A percentile compares a stretch with the other conserved stretches of the same genome.
These are phyloP conservation scores for Podotricha telesiphe DNA, from an alignment of 2,888 invertebrate genomes.

Conservation along the genomic window DNA sequence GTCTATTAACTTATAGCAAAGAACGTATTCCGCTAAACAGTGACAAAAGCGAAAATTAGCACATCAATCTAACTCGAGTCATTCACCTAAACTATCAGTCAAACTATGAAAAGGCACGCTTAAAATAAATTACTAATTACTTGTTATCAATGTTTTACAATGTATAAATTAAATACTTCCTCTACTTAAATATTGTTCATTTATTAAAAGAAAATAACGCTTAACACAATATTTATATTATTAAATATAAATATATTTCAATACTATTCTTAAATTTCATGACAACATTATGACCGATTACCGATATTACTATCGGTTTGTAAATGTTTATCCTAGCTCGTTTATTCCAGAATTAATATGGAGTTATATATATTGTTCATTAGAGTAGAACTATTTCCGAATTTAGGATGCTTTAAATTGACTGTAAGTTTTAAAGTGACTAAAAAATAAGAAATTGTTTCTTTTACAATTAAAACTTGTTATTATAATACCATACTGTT, in stretches of 20 bases:
- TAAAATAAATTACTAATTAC: constrained; percentile 4
- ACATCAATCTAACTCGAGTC: constrained; percentile 68
- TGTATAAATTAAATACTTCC: not conserved
- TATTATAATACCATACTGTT: constrained; percentile 1
- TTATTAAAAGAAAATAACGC: too few relatives aligned
- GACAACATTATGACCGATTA: not conserved
- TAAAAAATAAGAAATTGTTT: too few relatives aligned
- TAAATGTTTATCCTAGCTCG: not conserved
- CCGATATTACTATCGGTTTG: not conserved
- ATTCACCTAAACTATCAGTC: constrained; percentile 58
- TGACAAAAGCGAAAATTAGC: constrained; percentile 72
- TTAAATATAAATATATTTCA: too few relatives aligned
- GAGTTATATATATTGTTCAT: not conserved
- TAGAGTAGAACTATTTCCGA: not conserved
- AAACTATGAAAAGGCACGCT: constrained; percentile 4
- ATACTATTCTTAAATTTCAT: not conserved
- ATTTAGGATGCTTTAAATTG: not conserved
- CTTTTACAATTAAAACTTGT: not conserved
- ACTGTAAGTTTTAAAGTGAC: too few relatives aligned
- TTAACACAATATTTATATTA: too few relatives aligned
- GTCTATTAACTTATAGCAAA: constrained; percentile 56
- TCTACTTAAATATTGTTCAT: not conserved
- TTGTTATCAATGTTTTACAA: not conserved
- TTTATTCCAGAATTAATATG: not conserved
- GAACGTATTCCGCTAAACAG: constrained; percentile 63